Conservation (phyloP, 2,113 vertebrate genomes). For the Cyphomyrus discorhynchus region DNA sequence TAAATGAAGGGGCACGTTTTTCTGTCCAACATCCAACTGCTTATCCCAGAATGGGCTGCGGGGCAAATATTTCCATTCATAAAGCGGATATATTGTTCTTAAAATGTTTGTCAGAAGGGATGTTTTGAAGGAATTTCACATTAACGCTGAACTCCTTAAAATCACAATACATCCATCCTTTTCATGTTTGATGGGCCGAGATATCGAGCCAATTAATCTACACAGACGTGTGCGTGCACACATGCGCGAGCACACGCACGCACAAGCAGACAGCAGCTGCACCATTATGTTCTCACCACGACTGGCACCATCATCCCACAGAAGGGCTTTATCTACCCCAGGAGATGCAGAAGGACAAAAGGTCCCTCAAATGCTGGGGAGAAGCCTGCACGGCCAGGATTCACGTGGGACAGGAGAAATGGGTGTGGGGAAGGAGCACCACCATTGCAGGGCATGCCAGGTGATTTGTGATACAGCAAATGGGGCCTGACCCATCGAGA, state of each 20-base stretch:
- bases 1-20: not conserved
- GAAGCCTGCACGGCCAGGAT: no score
- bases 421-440: not conserved
- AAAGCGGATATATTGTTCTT: not conserved
- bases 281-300: not conserved
- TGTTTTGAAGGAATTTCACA: not conserved
- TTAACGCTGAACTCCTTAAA: not conserved
- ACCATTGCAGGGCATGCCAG: not conserved
- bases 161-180: not conserved
- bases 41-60: not conserved
- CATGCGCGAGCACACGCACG: accelerated
- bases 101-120: not conserved
- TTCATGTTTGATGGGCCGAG: not conserved
- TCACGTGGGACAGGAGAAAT: not conserved
- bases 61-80: not conserved
- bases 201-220: not conserved
- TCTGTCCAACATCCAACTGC: not conserved
- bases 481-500: not conserved
- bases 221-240: not conserved
- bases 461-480: not conserved
- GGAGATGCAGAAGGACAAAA: not conserved
- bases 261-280: not conserved
- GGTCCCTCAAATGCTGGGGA: not conserved
- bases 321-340: not conserved
- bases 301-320: not conserved